Evolutionary conservation across 2,113 vertebrate species (phyloP), one percentile per base, ranked within the genome.

Genomic region (Peromyscus polionotus): DNA sequence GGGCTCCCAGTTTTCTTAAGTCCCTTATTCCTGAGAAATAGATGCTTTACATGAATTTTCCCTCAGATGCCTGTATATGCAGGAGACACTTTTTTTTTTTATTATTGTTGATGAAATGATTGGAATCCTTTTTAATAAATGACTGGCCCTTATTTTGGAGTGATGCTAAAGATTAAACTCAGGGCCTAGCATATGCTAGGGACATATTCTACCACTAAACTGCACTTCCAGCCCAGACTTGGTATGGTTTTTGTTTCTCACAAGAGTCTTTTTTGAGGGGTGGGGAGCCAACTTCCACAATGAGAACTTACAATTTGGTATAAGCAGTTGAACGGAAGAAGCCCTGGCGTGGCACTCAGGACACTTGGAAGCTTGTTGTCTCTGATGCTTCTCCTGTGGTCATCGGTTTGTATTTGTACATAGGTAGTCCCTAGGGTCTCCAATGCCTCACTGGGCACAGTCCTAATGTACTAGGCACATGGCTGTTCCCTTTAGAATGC

Each of bases 101-200:
- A 57, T 77, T 72, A 33, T 51, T 48, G 12, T 94, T 67, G 28
- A 42, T 76, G 72, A 42, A 24, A 22, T 90, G 57, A 45, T 77
- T 75, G 19, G 48, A 68, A 70, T 8, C 48, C n/a, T 94, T 96
- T 70, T 97, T 89, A 86, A 90, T 81, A 68, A 89, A 73, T 97
- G 79, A 83, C 67, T 73, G 79, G 57, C 33, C 14, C 54, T 79
- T 92, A 59, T 59, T 72, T 28, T 72, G 8, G 51, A 14, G n/a
- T 31, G n/a, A 16, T 42, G 17, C 26, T 75, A 28, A 61, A 75
- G 16, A 3, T 61, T 61, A 59, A 90, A 90, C 54, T 45, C 17
- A 42, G 68, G 72, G n/a, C 54, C n/a, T 31, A 22, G 54, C 57
- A 54, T 70, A 17, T 31, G 24, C 16, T 59, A 59, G 70, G 68